Conservation (phyloP, 2,888 invertebrate genomes). For the Cheilosia scutellata region DNA sequence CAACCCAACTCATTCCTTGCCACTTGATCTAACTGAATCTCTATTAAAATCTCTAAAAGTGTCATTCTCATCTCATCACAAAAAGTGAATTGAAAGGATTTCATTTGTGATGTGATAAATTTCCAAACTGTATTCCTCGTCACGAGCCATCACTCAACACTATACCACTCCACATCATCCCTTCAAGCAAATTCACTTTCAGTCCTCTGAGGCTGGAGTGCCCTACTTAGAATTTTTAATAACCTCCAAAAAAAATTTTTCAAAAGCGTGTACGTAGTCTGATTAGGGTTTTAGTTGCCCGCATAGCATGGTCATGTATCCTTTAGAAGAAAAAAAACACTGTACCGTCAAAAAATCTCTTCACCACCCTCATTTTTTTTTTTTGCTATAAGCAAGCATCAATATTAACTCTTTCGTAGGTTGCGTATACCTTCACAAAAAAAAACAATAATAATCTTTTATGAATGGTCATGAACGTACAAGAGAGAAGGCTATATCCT, state of each 20-base stretch:
- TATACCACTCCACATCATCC: constrained; percentile 12
- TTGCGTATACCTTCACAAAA: constrained; percentile 34
- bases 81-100: constrained; percentile 53
- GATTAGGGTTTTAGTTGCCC: constrained; percentile 62
- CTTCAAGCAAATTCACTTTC: constrained; percentile 26
- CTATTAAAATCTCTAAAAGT: constrained; percentile 41
- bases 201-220: constrained; percentile 49
- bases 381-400: not conserved
- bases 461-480: not conserved
- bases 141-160: constrained; percentile 70
- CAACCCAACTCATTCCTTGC: constrained; percentile 13
- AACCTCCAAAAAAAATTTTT: constrained; percentile 46
- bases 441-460: constrained; percentile 64
- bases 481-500: constrained; percentile 32
- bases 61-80: constrained; percentile 38
- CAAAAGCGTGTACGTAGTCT: constrained; percentile 45
- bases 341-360: constrained; percentile 49
- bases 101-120: constrained; percentile 39
- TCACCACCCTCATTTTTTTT: constrained; percentile 76
- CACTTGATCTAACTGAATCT: constrained; percentile 30
- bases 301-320: constrained; percentile 44
- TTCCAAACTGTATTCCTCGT: constrained; percentile 54
- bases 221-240: constrained; percentile 67
- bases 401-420: constrained; percentile 70
- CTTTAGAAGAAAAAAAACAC: constrained; percentile 31